A percentile compares a stretch with the other conserved stretches of the same genome.
Evolutionary conservation across 2,113 vertebrate species (phyloP).

Genomic region (Cettia cetti): DNA sequence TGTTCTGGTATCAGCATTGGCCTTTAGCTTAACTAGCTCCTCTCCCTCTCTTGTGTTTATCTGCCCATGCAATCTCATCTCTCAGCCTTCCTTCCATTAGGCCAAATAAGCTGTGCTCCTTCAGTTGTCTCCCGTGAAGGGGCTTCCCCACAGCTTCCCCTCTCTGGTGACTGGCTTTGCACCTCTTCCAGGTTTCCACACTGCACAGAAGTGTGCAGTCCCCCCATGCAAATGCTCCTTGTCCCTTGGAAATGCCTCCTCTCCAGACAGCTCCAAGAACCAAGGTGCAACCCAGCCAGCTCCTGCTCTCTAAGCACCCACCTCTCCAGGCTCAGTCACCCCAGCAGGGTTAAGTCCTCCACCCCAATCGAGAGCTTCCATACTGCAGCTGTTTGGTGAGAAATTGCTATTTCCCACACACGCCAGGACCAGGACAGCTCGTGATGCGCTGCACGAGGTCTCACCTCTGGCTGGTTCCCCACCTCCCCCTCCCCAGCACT

Average conservation of each 20-base stretch:
- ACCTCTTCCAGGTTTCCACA: background rate
- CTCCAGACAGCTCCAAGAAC: background rate
- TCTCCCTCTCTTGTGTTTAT: background rate
- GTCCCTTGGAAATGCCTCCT: background rate
- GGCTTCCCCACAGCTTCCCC: background rate
- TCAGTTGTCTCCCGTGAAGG: fast-evolving
- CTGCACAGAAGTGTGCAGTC: background rate
- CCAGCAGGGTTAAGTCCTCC: background rate
- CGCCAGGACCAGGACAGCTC: fast-evolving
- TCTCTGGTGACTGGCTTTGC: background rate
- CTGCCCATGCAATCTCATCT: background rate
- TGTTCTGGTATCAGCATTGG: background rate
- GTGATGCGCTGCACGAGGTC: fast-evolving
- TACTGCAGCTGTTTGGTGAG: background rate
- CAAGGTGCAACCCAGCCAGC: background rate
- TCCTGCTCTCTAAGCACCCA: background rate
- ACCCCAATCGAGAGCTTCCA: background rate
- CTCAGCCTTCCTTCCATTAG: background rate
- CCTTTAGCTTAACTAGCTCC: background rate
- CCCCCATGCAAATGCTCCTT: fast-evolving
- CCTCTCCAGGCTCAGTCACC: background rate
- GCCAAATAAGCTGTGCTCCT: background rate
- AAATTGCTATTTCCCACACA: background rate
- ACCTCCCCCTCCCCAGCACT: background rate
- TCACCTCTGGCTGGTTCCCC: fast-evolving